phyloP scores from a whole-genome alignment of 2,113 vertebrate genomes.

The Salminus brasiliensis region DNA sequence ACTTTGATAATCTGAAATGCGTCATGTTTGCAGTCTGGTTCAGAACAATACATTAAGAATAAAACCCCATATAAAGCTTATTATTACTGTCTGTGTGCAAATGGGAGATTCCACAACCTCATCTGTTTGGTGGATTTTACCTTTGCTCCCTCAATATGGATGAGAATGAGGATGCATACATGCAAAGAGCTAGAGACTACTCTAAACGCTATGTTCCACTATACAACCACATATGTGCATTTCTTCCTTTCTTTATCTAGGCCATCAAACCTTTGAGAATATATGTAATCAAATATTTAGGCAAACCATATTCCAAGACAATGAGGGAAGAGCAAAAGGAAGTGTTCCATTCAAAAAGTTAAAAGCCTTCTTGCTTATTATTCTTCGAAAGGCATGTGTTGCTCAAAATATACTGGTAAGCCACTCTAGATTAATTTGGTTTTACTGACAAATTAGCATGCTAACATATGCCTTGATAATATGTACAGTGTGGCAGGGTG shows the following conservation, averaged over 20 bases:
- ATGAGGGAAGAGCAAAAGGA: conserved; percentile 20
- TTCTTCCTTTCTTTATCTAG: not conserved
- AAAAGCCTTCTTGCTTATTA: conserved; percentile 14
- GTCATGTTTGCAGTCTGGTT: not conserved
- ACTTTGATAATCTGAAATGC: conserved; percentile 32
- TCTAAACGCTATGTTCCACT: not conserved
- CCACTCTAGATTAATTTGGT: conserved; percentile 5
- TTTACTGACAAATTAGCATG: conserved; percentile 5
- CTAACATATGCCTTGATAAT: conserved; percentile 17
- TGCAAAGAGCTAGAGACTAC: not conserved
- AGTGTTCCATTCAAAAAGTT: conserved; percentile 2
- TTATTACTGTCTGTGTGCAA: conserved; percentile 2
- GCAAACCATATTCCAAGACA: conserved; percentile 15
- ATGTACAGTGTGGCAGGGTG: too few relatives aligned
- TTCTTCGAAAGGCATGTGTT: not conserved
- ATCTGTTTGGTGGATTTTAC: not conserved
- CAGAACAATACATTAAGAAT: conserved; percentile 13
- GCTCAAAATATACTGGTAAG: conserved; percentile 10
- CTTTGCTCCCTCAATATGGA: not conserved
- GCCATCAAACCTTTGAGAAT: not conserved
- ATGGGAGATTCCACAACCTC: not conserved
- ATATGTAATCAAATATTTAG: conserved; percentile 34
- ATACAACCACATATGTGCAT: not conserved
- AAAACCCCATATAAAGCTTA: conserved; percentile 12
- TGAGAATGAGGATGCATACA: not conserved